Conservation (phyloP, 2,113 vertebrate genomes). For the Tauraco erythrolophus region DNA sequence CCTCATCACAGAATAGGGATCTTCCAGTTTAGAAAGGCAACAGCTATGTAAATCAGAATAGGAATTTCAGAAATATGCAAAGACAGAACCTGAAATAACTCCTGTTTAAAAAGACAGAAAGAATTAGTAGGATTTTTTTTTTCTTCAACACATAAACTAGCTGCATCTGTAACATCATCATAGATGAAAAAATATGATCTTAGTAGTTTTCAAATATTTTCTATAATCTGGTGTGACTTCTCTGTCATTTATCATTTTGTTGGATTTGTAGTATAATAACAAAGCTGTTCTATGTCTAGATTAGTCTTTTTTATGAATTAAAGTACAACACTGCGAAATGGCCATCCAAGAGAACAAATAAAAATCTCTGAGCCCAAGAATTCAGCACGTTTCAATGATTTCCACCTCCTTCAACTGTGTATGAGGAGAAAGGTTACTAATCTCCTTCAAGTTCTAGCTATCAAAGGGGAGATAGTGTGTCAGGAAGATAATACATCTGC, state of each 20-base stretch:
- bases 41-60: not conserved
- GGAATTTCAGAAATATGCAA: not conserved
- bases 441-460: not conserved
- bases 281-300: not conserved
- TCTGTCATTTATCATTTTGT: not conserved
- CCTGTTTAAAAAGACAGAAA: not conserved
- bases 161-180: not conserved
- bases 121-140: not conserved
- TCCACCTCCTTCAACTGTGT: not conserved
- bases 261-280: not conserved
- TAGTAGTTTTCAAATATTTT: not conserved
- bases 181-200: not conserved
- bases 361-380: not conserved
- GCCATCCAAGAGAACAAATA: not conserved
- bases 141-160: not conserved
- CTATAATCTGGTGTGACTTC: not conserved
- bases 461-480: not conserved
- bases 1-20: not conserved
- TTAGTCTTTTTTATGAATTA: not conserved
- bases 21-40: not conserved
- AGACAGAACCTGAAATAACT: not conserved
- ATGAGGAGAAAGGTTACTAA: not conserved
- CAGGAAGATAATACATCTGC: not conserved
- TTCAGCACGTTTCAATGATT: not conserved
- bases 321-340: not conserved